Base-by-base conservation (phyloP, 2,113 vertebrate species). In the Podarcis cretensis region DNA sequence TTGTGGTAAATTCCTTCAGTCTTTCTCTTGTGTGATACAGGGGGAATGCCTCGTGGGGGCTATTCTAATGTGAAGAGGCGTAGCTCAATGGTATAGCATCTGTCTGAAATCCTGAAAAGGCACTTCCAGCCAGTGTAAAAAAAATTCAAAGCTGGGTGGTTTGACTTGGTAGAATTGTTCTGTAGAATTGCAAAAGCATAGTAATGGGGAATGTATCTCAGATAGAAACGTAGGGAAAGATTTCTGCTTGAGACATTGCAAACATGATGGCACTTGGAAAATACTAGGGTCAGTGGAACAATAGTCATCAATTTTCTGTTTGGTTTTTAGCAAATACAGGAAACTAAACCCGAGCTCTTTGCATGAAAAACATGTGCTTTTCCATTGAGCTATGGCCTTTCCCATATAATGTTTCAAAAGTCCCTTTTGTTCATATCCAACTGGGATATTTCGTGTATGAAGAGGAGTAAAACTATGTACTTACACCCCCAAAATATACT, bases 401-500 rank as follows among this genome's bases (percentile, higher is more conserved):
- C 10, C 3, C 27, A 86, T 21, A 43, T 12, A 65, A 37, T 48
- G 18, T 86, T 86, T 86, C 20, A 63, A 16, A 73, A 73, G 35
- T 63, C 7, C 25, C 30, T 48, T 68, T 68, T 83, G 81, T 66
- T 83, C 40, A 16, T 40, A 83, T 68, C 48, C 27, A 79, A 59
- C 78, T 59, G n/a, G 37, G 27, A 48, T 57, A 59, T n/a, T 83
- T 25, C 69, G 6, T 40, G 12, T 37, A 43, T n/a, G 48, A 37
- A 78, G 4, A 69, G 20, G 10, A 54, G 48, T 54, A 13, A 27
- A 35, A 35, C 18, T 63, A 48, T 69, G 40, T 25, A 59, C 30
- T 16, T 54, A 27, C 10, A 40, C 54, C 30, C 69, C 23, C 6
- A 73, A 65, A 95, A 95, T 43, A 14, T 54, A 25, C 75, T 90